Conservation (phyloP, 37 sponge, comb jelly and placozoan species). For the Aplysina aerophoba region DNA sequence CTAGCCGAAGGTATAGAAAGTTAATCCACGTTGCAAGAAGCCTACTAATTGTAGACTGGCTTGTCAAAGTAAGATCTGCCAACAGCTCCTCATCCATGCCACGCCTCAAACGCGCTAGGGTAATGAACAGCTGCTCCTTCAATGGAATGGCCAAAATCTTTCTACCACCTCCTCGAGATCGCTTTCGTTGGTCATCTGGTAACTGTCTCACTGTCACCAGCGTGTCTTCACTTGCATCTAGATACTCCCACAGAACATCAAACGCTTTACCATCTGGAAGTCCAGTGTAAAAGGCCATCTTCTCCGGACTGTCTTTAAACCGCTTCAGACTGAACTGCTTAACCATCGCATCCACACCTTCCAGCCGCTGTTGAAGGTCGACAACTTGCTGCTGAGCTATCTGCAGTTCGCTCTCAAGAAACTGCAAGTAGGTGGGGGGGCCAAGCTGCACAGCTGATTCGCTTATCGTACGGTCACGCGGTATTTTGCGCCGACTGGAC, state of each 20-base stretch:
- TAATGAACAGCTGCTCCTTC: neutral
- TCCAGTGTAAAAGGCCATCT: slow-evolving; percentile 3
- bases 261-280: neutral
- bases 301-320: neutral
- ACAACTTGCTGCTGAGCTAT: neutral
- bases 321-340: neutral
- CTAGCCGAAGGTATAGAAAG: slow-evolving; percentile 38
- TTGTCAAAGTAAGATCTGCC: slow-evolving; percentile 11
- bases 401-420: neutral
- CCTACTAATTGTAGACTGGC: slow-evolving; percentile 40
- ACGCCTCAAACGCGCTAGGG: slow-evolving; percentile 8
- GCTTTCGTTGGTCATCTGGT: slow-evolving; percentile 4
- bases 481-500: no score
- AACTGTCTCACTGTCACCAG: slow-evolving; percentile 8
- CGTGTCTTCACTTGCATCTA: neutral
- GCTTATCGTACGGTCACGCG: no score
- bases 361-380: slow-evolving; percentile 1
- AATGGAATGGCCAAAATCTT: neutral
- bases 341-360: neutral
- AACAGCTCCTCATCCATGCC: no score
- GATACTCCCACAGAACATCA: neutral
- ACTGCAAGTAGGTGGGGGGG: no score
- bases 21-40: slow-evolving; percentile 34
- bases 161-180: slow-evolving; percentile 1
- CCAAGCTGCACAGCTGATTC: no score